A percentile compares a stretch with the other conserved stretches of the same genome.
phyloP scores from a whole-genome alignment of 2,888 invertebrate species.

The Melanostoma scalare region DNA sequence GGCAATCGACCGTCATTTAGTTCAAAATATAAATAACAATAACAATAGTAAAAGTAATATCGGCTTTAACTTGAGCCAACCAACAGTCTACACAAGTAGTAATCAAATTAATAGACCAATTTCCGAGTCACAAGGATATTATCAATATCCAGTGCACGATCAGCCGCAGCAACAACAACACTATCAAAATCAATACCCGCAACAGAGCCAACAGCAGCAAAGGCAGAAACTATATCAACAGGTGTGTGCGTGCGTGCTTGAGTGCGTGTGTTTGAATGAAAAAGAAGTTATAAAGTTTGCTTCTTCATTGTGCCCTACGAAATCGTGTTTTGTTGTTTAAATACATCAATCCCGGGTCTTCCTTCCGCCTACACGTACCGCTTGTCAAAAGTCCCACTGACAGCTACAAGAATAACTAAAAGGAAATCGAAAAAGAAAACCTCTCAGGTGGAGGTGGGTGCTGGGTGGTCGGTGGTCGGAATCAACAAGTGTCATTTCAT shows the following conservation, averaged over 20 bases:
- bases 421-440: conserved; percentile 51
- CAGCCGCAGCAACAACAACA: conserved; percentile 56
- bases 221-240: conserved; percentile 77
- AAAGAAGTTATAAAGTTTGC: conserved; percentile 10
- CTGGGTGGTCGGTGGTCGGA: conserved; percentile 38
- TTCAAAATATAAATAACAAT: conserved; percentile 77
- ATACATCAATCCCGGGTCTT: conserved; percentile 29
- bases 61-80: conserved; percentile 59
- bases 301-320: background rate
- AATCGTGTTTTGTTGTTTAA: conserved; percentile 33
- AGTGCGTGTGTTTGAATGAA: conserved; percentile 19
- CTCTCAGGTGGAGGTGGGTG: conserved; percentile 8
- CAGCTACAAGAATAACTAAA: conserved; percentile 43
- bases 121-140: conserved; percentile 60
- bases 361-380: conserved; percentile 58
- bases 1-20: conserved; percentile 73
- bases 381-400: conserved; percentile 64
- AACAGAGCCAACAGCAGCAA: conserved; percentile 48
- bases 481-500: conserved; percentile 65
- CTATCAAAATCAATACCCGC: conserved; percentile 58
- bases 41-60: conserved; percentile 52
- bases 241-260: conserved; percentile 77
- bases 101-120: conserved; percentile 59
- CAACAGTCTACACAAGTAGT: conserved; percentile 72
- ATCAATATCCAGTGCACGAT: conserved; percentile 70